phyloP scores from a whole-genome alignment of 2,113 vertebrate genomes.

The Excalfactoria chinensis region DNA sequence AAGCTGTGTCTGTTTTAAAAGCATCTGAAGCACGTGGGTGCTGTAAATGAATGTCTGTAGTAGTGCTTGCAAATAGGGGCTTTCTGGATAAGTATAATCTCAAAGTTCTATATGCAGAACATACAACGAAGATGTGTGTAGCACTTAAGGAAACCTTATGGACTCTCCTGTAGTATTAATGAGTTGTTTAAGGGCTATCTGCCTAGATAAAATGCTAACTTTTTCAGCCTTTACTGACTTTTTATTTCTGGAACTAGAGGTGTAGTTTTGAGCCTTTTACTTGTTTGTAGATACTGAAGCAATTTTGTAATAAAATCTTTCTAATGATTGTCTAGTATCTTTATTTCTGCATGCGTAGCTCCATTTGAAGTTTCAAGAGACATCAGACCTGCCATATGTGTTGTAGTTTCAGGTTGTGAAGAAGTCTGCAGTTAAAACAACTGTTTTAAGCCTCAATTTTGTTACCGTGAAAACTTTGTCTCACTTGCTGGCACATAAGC shows the following conservation, averaged over 20 bases:
- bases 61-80: neutral
- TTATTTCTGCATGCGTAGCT: neutral
- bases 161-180: neutral
- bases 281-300: constrained; percentile 9
- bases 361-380: neutral
- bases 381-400: neutral
- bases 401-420: no score
- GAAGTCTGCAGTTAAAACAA: neutral
- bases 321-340: neutral
- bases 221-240: neutral
- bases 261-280: constrained; percentile 9
- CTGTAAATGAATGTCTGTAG: neutral
- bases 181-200: neutral
- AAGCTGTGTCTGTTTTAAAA: neutral
- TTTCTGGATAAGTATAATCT: neutral
- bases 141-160: neutral
- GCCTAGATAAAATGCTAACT: neutral
- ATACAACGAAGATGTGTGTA: neutral
- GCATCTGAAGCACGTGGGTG: neutral
- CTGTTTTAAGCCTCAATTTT: no score
- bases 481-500: neutral
- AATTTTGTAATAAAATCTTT: constrained; percentile 63
- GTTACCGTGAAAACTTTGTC: neutral
- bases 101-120: neutral
- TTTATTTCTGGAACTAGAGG: neutral